Percentiles rank a stretch among this genome's conserved stretches.
Conservation (phyloP, 2,113 vertebrate species). For the Micronycteris hirsuta region DNA sequence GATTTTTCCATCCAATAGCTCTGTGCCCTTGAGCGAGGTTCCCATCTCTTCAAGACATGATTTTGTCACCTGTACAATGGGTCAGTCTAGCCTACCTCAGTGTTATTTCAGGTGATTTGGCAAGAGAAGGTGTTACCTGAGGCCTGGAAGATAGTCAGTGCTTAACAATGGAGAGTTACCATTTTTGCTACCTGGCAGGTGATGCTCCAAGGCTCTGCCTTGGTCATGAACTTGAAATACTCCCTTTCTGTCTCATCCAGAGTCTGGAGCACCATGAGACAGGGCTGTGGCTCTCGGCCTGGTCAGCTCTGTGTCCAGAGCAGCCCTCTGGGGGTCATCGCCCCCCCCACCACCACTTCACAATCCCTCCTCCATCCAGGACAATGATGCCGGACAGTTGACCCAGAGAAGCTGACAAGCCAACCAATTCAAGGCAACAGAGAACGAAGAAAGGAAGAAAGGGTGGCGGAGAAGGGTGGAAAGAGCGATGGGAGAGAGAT, state of each 20-base stretch:
- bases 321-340: accelerated
- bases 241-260: neutral
- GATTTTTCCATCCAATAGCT: neutral
- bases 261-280: neutral
- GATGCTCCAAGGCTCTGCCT: neutral
- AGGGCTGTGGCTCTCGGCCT: neutral
- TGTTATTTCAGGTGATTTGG: neutral
- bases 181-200: neutral
- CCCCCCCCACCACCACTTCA: accelerated
- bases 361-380: accelerated
- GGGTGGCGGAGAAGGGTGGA: neutral
- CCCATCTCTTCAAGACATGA: neutral
- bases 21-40: neutral
- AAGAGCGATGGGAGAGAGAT: neutral
- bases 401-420: neutral
- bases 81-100: neutral
- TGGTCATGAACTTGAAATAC: no score
- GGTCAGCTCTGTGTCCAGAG: neutral
- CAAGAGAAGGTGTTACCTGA: neutral
- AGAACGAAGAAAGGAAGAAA: neutral
- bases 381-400: neutral
- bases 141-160: neutral
- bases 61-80: neutral
- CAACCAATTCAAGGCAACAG: neutral
- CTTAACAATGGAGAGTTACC: neutral